These are phyloP conservation scores for Capromys pilorides DNA, from an alignment of 2,797 vertebrate species.

Conservation along the genomic window DNA sequence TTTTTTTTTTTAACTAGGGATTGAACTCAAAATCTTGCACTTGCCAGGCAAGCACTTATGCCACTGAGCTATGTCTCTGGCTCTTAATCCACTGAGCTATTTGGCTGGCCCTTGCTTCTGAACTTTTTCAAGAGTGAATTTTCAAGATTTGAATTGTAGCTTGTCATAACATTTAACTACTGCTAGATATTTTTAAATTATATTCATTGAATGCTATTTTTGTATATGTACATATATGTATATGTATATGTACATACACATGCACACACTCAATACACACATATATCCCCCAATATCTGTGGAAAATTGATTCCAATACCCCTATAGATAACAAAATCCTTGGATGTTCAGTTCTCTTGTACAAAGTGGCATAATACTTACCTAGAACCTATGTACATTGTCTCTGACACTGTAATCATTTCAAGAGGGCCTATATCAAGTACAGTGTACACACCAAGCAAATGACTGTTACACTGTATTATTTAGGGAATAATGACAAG, in stretches of 20 bases:
- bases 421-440: not conserved
- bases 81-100: too few species aligned
- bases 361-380: not conserved
- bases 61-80: too few species aligned
- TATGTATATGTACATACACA: not conserved
- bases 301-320: not conserved
- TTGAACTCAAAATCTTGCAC: too few species aligned
- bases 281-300: not conserved
- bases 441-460: not conserved
- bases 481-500: not conserved
- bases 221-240: not conserved
- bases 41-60: too few species aligned
- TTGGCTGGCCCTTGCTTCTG: not conserved
- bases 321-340: not conserved
- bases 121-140: not conserved
- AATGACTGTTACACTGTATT: not conserved
- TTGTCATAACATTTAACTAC: not conserved
- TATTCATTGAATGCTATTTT: not conserved
- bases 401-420: not conserved
- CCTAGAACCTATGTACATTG: not conserved
- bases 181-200: not conserved
- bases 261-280: not conserved
- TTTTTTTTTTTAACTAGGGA: not conserved
- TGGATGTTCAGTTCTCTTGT: not conserved
- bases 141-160: not conserved